Base-by-base conservation (phyloP, 2,888 invertebrate genomes). In the Seladonia tumulorum region DNA sequence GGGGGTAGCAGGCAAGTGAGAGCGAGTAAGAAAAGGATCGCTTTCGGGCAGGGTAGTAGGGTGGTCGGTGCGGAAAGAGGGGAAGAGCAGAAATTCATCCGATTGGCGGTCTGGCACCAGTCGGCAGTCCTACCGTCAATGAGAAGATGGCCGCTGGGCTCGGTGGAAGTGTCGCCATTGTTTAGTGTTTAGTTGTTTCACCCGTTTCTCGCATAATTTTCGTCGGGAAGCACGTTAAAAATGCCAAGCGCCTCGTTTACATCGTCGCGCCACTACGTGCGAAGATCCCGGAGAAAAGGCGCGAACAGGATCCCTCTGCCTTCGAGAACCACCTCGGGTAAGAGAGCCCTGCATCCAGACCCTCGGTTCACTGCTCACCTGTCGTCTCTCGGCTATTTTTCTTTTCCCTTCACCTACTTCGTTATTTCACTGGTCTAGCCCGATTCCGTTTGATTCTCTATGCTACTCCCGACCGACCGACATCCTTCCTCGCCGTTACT, bases 201-300 rank as follows among this genome's bases (percentile, higher is more conserved):
- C 81, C 68, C 88, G 83, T 85, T 88, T 89, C 83, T 88, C 81
- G 80, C 78, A 73, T 85, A 74, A 86, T 86, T 85, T 81, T 72
- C 42, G 57, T 80, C 89, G 85, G 83, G 87, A 79, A 79, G 76
- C 88, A 87, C 80, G 88, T 68, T 96, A 96, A 97, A 97, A 96
- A 98, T 98, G 98, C 98, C 98, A 97, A 98, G 98, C 97, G 98
- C 98, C 96, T 98, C 98, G 95, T 98, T 98, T 96, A 98, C 98
- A 95, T 98, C 98, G 96, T 98, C 98, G 96, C 97, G 98, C 96
- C 98, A 98, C 96, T 98, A 98, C 96, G 97, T 98, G 95, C 97
- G 98, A 96, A 97, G 98, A 96, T 98, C 98, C 95, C 97, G 98
- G 95, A 97, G 98, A 96, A 98, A 98, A 97, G 98, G 97, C 95